phyloP scores from a whole-genome alignment of 2,113 vertebrate species.

The Gobius niger region DNA sequence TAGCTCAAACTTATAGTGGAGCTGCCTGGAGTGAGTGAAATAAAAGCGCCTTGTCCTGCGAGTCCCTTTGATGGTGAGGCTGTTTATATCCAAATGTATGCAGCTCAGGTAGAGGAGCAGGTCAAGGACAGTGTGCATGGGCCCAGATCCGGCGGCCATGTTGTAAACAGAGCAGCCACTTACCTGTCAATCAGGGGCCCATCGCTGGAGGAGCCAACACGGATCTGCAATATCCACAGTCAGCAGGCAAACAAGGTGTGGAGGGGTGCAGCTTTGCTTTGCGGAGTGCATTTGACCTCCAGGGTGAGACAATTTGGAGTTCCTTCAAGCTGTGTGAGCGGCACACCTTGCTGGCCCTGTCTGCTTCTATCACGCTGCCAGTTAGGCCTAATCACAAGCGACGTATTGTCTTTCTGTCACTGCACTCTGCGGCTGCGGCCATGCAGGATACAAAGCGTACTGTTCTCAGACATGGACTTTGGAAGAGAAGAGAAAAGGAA shows the following conservation, averaged over 20 bases:
- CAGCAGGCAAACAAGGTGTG: conserved; percentile 73
- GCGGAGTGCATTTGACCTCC: conserved; percentile 74
- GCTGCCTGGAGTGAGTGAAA: conserved; percentile 41
- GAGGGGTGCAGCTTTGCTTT: conserved; percentile 58
- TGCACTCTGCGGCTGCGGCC: conserved; percentile 45
- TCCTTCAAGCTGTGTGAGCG: conserved; percentile 60
- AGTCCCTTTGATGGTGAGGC: conserved; percentile 47
- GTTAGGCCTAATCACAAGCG: conserved; percentile 66
- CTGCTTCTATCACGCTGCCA: conserved; percentile 55
- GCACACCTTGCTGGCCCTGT: conserved; percentile 51
- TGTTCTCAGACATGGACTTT: conserved; percentile 53
- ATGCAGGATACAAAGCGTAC: conserved; percentile 49
- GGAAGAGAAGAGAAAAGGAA: conserved; percentile 51
- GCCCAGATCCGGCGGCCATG: conserved; percentile 55
- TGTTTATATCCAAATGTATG: conserved; percentile 61
- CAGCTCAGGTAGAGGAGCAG: conserved; percentile 68
- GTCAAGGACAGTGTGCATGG: conserved; percentile 71
- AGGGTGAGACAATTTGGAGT: conserved; percentile 70
- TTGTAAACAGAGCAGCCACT: conserved; percentile 69
- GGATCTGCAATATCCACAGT: conserved; percentile 73
- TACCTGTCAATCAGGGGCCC: conserved; percentile 74
- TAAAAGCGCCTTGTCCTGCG: conserved; percentile 56
- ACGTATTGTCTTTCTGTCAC: conserved; percentile 70
- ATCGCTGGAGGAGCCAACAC: conserved; percentile 63
- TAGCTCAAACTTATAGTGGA: conserved; percentile 16